Evolutionary conservation across 1,140 invertebrate species (phyloP), one percentile per base, ranked within the genome.

Genomic region (Anoplolepis gracilipes): DNA sequence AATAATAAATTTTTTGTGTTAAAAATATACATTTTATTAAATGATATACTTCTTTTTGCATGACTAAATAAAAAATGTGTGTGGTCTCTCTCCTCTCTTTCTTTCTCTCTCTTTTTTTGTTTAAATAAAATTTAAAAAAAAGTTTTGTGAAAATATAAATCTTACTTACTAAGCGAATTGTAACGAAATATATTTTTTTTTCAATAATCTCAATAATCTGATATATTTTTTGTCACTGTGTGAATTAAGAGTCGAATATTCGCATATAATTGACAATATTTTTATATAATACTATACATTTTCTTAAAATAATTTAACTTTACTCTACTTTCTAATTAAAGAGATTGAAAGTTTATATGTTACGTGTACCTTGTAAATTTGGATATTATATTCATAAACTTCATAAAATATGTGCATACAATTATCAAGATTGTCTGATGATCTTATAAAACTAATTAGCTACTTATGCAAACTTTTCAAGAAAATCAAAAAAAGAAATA

Each of bases 401-500:
- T 36, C 2, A 64, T 2, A 77, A 79, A 53, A 79, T 36, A 1
- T 49, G 46, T 49, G 13, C 19, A 19, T 67, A 78, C 7, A 0
- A 1, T 78, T 67, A 61, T 42, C 25, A 36, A 33, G 3, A 42
- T 8, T 67, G 42, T 13, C 11, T n/a, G 28, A 64, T 42, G 39
- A 49, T 46, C 19, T 77, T 65, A 67, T 6, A 49, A 49, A 36
- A 4, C 36, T 78, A 78, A 53, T 78, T 78, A 78, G 10, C 10
- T 78, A 7, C 1, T 67, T 67, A 11, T 13, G 28, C 22, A 49
- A 67, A 67, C 59, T 64, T 65, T 78, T 8, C 0, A 59, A 78
- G 13, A 78, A 25, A 67, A 1, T 49, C 6, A 62, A 10, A 65
- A 53, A 49, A 11, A 42, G 10, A 62, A 42, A 42, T 30, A n/a